Evolutionary conservation across 2,113 vertebrate species (phyloP).

Genomic region (Mungos mungo): DNA sequence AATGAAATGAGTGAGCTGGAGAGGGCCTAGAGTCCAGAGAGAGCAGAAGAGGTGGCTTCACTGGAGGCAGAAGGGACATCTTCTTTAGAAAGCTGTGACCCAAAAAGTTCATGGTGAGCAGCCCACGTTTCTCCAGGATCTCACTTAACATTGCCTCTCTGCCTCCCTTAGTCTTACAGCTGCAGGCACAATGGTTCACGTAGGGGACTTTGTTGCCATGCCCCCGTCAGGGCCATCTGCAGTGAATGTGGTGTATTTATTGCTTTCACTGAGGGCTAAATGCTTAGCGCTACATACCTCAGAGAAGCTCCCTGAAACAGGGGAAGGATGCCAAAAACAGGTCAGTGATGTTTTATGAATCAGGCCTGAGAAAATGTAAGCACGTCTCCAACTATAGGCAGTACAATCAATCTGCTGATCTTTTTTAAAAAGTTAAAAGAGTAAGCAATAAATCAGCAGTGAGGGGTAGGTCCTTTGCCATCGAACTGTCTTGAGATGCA

Average conservation of each 20-base stretch:
- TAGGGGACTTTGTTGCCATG: not conserved
- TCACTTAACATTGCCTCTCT: not conserved
- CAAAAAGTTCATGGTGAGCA: not conserved
- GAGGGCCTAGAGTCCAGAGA: not conserved
- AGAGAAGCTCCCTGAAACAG: not conserved
- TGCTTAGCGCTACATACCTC: not conserved
- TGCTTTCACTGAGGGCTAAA: not conserved
- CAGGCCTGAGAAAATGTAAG: slow-evolving; percentile 60
- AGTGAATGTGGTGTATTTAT: not conserved
- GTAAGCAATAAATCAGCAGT: slow-evolving; percentile 75
- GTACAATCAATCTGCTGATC: slow-evolving; percentile 71
- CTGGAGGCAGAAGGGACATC: not conserved
- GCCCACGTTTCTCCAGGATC: not conserved
- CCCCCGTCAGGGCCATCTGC: not conserved
- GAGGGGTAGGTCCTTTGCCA: slow-evolving; percentile 39
- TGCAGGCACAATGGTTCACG: not conserved
- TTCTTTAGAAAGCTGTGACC: not conserved
- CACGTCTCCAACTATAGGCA: slow-evolving; percentile 38
- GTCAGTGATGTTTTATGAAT: slow-evolving; percentile 64
- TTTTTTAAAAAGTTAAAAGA: slow-evolving; percentile 68
- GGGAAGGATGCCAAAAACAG: slow-evolving; percentile 41
- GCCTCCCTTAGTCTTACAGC: not conserved
- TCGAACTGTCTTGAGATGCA: slow-evolving; percentile 38
- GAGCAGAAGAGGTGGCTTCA: not conserved
- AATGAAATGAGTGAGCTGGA: not conserved